Evolutionary conservation across 2,888 invertebrate genomes (phyloP), one percentile per base, ranked within the genome.

Genomic region (Helleia helle): DNA sequence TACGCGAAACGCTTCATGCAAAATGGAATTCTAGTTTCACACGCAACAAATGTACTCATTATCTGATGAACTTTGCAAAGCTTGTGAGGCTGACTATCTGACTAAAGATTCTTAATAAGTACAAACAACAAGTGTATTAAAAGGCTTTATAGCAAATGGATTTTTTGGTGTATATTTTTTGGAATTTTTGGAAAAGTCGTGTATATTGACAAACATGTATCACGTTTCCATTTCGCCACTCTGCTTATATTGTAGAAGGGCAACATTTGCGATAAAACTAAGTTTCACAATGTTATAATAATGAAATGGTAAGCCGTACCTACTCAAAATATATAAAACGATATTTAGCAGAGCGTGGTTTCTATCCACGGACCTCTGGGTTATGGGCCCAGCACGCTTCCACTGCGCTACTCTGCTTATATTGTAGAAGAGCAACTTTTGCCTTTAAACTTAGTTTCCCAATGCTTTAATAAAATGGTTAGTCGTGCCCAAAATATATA

Each of bases 331-430:
- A 34, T 17, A n/a, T 9, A 15, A 18, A 11, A 31, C 3, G 18
- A 17, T 2, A 31, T 9, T 9, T 90, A 90, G 90, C 90, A 90
- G 90, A 90, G 91, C 92, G 90, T 92, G 91, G 91, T 92, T 92
- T 92, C 92, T 91, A 91, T 92, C 91, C 90, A 93, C 93, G 92
- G 92, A 93, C 91, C 93, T 93, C 93, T 93, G 92, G 92, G 91
- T 91, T 91, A 91, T 91, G 90, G 90, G 91, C 90, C 90, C 90
- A 91, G 90, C 90, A 90, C 90, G 90, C 90, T 89, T 91, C 90
- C 90, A 89, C 90, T 90, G 91, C 91, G 90, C 90, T 90, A 91
- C 90, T 91, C 90, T 90, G 90, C 90, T 90, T 34, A 9, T 18
- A 7, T 4, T 18, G n/a, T n/a, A n/a, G n/a, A n/a, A n/a, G n/a